Conservation (phyloP, 2,113 vertebrate species). For the Vimba vimba region DNA sequence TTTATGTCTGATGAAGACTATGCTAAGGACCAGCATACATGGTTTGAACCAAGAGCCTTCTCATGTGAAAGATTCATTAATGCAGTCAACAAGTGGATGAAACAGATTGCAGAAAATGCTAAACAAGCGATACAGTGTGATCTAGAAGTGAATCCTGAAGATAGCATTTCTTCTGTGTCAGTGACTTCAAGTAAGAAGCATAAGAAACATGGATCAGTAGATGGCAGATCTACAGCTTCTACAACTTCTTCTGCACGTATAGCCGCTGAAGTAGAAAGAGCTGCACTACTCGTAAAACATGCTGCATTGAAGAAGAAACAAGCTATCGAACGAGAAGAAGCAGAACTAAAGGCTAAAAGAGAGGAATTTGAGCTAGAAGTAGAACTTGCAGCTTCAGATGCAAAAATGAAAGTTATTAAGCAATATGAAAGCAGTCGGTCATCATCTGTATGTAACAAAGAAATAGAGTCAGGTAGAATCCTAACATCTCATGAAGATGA, state of each 20-base stretch:
- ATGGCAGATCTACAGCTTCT: not conserved
- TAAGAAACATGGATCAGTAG: not conserved
- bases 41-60: not conserved
- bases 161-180: not conserved
- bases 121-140: not conserved
- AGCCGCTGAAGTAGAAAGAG: not conserved
- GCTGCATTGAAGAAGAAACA: not conserved
- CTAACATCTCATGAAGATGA: too few species aligned
- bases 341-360: not conserved
- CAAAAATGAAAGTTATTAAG: not conserved
- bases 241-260: not conserved
- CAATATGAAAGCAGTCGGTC: not conserved
- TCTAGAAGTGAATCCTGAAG: not conserved
- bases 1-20: not conserved
- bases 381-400: not conserved
- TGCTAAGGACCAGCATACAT: not conserved
- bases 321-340: not conserved
- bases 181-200: not conserved
- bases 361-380: not conserved
- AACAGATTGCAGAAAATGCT: not conserved
- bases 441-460: not conserved
- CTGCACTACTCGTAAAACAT: not conserved
- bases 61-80: too few species aligned
- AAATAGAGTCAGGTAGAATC: not conserved
- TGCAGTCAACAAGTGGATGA: slow-evolving; percentile 1